phyloP scores from a whole-genome alignment of 2,113 vertebrate genomes.

The Phoenicopterus ruber region DNA sequence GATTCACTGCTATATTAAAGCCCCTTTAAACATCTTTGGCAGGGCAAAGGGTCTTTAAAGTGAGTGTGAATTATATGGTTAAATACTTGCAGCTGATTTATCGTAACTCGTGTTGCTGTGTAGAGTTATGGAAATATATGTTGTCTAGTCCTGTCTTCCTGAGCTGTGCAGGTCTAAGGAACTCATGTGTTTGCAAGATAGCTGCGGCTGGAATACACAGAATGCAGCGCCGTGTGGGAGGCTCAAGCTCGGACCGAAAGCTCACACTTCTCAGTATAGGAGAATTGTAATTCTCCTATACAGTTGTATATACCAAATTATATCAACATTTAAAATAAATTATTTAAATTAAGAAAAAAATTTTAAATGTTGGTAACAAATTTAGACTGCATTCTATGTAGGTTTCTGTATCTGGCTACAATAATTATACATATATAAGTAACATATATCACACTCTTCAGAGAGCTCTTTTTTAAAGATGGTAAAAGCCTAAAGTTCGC shows the following conservation, averaged over 20 bases:
- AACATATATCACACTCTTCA: neutral
- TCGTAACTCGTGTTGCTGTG: neutral
- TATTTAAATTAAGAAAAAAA: conserved; percentile 51
- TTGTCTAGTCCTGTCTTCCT: neutral
- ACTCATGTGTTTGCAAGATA: neutral
- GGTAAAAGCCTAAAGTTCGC: conserved; percentile 36
- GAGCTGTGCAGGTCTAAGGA: neutral
- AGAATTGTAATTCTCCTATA: no score
- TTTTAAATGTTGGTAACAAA: conserved; percentile 2
- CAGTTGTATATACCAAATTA: neutral
- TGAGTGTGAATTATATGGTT: conserved; percentile 45
- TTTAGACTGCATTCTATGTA: conserved; percentile 1
- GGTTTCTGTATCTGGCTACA: neutral
- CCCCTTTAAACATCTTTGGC: conserved; percentile 27
- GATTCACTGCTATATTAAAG: conserved; percentile 8
- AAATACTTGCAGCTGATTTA: conserved; percentile 49
- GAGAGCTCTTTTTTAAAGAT: conserved; percentile 40
- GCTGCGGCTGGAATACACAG: conserved; percentile 15
- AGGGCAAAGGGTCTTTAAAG: conserved; percentile 27
- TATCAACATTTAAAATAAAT: conserved; percentile 19
- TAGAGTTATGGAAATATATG: neutral
- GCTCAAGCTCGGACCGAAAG: conserved; percentile 2
- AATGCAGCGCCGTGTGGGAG: neutral
- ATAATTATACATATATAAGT: neutral
- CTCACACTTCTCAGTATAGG: neutral